Evolutionary conservation across 2,113 vertebrate genomes (phyloP).

Genomic region (Hymenochirus boettgeri): DNA sequence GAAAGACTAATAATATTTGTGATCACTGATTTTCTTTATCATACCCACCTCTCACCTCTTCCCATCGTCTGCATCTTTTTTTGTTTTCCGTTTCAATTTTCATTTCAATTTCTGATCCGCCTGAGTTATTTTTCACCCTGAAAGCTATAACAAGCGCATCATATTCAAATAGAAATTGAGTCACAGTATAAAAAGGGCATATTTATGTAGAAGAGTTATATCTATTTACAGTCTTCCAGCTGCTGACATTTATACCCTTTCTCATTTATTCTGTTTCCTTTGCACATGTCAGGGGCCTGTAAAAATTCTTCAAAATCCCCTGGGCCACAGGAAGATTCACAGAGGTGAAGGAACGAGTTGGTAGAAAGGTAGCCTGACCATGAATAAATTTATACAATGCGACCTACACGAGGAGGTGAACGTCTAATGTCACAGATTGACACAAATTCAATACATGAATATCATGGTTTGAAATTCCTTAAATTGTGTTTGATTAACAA

Average conservation of each 20-base stretch:
- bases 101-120: slow-evolving; percentile 36
- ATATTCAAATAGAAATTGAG: slow-evolving; percentile 40
- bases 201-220: slow-evolving; percentile 38
- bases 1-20: slow-evolving; percentile 10
- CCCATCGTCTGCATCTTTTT: background rate
- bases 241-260: slow-evolving; percentile 38
- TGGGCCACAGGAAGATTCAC: slow-evolving; percentile 20
- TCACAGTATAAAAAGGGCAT: slow-evolving; percentile 41
- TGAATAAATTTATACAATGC: slow-evolving; percentile 12
- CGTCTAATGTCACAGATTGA: too few species aligned
- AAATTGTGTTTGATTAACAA: too few species aligned
- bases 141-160: slow-evolving; percentile 38
- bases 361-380: slow-evolving; percentile 4
- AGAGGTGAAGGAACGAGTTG: slow-evolving; percentile 24
- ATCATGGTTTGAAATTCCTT: too few species aligned
- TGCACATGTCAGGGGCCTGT: slow-evolving; percentile 26
- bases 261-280: slow-evolving; percentile 27
- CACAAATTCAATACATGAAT: too few species aligned
- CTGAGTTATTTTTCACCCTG: slow-evolving; percentile 29
- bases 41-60: slow-evolving; percentile 3
- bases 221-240: slow-evolving; percentile 41
- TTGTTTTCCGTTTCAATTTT: slow-evolving; percentile 35
- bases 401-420: background rate
- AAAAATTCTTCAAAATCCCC: slow-evolving; percentile 26
- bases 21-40: slow-evolving; percentile 10